Evolutionary conservation across 2,888 invertebrate species (phyloP), one percentile per base, ranked within the genome.

Genomic region (Cerceris ruficornis): DNA sequence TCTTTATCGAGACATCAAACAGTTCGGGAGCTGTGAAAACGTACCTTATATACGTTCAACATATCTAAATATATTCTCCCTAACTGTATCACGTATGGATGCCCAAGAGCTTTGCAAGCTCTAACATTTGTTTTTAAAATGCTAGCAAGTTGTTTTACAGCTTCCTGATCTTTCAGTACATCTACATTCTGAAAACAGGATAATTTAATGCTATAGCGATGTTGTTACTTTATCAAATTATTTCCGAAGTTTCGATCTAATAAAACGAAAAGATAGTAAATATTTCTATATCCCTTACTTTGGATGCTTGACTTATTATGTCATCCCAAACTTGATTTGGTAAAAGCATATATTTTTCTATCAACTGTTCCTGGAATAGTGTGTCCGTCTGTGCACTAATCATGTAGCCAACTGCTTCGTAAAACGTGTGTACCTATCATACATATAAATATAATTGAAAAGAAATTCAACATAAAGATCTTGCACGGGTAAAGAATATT

Each of bases 301-400:
- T 97, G 57, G 98, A 97, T 71, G 99, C 99, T 92, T 98, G 97
- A 87, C 97, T 97, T 89, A 99, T 99, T 71, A 99, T 98, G 89
- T 98, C 98, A 93, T 99, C 99, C 99, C 99, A 99, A 43, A 96
- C 98, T 94, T 98, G 97, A 94, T 99, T 99, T 13, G 99, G 99
- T 83, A 99, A 94, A 88, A 96, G 93, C 99, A 99, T 99, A 90
- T 99, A 98, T 89, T 98, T 97, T 90, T 99, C 98, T 90, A 99
- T 99, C 52, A 99, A 95, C 82, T 96, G 95, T 92, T 99, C 98
- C 93, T 99, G 99, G 49, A 96, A 95, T 60, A 96, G 95, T 89
- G 96, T 95, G 93, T 99, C 98, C 14, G 96, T 95, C 93, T 99
- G 98, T 58, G 99, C 98, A 91, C 97, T 97, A 90, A 99, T 99